A percentile compares a stretch with the other conserved stretches of the same genome.
Evolutionary conservation across 2,888 invertebrate genomes (phyloP).

Genomic region (Thumatha senex): DNA sequence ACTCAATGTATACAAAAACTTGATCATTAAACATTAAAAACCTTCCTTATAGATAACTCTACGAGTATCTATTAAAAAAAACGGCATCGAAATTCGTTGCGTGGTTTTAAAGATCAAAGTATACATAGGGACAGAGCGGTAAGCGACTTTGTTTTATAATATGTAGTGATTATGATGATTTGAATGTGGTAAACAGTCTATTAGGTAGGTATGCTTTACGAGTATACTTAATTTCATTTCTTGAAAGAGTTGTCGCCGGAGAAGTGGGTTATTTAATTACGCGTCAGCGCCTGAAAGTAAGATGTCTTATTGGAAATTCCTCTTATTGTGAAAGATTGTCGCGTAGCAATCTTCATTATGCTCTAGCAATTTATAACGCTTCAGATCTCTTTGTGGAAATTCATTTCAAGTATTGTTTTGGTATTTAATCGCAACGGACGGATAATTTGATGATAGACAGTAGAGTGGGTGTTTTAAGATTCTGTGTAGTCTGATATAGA

Average conservation of each 20-base stretch:
- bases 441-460: background rate
- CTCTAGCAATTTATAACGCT: constrained; percentile 26
- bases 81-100: too few species aligned
- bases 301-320: constrained; percentile 37
- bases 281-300: background rate
- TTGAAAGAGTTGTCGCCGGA: constrained; percentile 3
- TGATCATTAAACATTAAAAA: too few species aligned
- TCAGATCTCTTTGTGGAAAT: constrained; percentile 9
- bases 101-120: too few species aligned
- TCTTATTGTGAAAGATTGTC: constrained; percentile 34
- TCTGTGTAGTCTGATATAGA: background rate
- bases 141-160: too few species aligned
- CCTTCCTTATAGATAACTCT: too few species aligned
- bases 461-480: background rate
- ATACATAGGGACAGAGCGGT: too few species aligned
- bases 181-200: too few species aligned
- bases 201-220: too few species aligned
- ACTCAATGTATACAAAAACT: too few species aligned
- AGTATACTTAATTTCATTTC: too few species aligned
- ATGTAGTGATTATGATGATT: too few species aligned
- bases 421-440: constrained; percentile 6
- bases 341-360: constrained; percentile 30
- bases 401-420: constrained; percentile 13
- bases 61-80: too few species aligned
- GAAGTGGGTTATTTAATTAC: background rate